Base-by-base conservation (phyloP, 2,888 invertebrate species). In the Stratiomys singularior region DNA sequence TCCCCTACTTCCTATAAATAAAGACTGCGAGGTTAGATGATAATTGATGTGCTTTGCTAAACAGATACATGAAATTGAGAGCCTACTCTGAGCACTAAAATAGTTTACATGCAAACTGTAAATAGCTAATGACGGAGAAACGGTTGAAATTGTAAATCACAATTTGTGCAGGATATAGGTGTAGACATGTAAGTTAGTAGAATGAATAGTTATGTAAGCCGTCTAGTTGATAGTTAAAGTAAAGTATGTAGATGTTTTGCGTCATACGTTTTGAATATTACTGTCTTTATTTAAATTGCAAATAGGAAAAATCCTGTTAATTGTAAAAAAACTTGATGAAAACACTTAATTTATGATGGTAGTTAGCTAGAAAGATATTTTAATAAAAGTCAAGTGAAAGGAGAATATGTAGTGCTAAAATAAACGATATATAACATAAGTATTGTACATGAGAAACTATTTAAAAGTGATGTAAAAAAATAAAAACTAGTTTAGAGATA, bases 21-120 rank as follows among this genome's bases (percentile, higher is more conserved):
- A 94, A 90, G 94, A 93, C 89, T 93, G 94, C 89, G 93, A 94
- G 90, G 94, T 94, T 91, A 94, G 94, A 91, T 94, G 94, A 95
- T 94, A 93, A 86, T 69, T 47, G 69, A 30, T 74, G 74, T 74
- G 58, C 44, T 74, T 58, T 47, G 47, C 47, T n/a, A 69, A 25
- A 4, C 52, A 52, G 18, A 4, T 18, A 25, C 21, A 23, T 25
- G 23, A 60, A 60, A 60, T 25, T 4, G 60, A 60, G 25, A 60
- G 23, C 60, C 60, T 60, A 60, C 60, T 60, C 44, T 46, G 23
- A 11, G 30, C 37, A 74, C 44, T 46, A 23, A 58, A 72, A 27
- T 18, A 74, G 25, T 60, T 60, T 11, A 72, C 28, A 37, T 27
- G 44, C 67, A 67, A n/a, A 56, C 21, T 72, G 18, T 56, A 72